Conservation (phyloP, 2,888 invertebrate genomes). For the Clostera curtula region DNA sequence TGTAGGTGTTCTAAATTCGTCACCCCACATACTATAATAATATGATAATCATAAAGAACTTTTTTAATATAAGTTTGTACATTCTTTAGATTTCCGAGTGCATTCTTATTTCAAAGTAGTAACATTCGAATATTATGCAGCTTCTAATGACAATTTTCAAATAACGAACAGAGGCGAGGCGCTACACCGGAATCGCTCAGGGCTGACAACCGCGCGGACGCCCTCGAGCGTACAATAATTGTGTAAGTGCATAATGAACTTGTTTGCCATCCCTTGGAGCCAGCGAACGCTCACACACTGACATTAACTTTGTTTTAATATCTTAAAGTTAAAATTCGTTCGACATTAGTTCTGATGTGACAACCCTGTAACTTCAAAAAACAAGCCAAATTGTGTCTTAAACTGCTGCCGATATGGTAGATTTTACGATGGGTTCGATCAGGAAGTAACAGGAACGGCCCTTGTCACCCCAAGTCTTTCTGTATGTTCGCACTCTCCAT, state of each 20-base stretch:
- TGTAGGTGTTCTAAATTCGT: too few relatives aligned
- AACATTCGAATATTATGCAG: constrained; percentile 11
- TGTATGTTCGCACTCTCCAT: constrained; percentile 39
- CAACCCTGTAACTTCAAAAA: constrained; percentile 14
- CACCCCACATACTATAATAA: too few relatives aligned
- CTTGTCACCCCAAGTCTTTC: constrained; percentile 48
- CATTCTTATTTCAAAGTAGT: constrained; percentile 10
- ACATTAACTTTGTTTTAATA: constrained; percentile 23
- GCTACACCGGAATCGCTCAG: constrained; percentile 52
- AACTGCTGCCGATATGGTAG: constrained; percentile 1
- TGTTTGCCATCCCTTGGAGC: constrained; percentile 54
- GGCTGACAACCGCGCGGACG: constrained; percentile 41
- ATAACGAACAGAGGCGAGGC: constrained; percentile 34
- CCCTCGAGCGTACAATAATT: constrained; percentile 66
- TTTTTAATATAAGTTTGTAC: too few relatives aligned
- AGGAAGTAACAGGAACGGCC: constrained; percentile 38
- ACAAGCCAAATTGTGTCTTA: constrained; percentile 8
- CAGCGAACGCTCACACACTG: constrained; percentile 18
- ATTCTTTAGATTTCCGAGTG: neutral
- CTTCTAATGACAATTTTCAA: constrained; percentile 26
- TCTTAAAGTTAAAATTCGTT: constrained; percentile 27
- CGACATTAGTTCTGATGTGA: constrained; percentile 13
- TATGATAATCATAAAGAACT: too few relatives aligned
- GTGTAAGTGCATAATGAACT: constrained; percentile 73
- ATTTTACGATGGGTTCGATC: constrained; percentile 25